Evolutionary conservation across 2,888 invertebrate species (phyloP), one percentile per base, ranked within the genome.

Genomic region (Mythimna impura): DNA sequence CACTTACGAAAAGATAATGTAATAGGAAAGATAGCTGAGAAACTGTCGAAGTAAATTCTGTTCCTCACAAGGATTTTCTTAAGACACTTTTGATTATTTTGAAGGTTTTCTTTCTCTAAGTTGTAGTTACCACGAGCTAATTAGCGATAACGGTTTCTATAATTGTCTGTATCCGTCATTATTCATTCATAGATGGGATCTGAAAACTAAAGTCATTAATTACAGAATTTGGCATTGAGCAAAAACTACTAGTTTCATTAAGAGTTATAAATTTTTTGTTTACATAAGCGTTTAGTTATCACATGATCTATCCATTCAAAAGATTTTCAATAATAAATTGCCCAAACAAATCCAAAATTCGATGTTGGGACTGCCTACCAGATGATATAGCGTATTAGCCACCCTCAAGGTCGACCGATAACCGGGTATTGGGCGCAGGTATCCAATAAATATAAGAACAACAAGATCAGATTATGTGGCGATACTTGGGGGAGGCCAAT

Each of bases 1-100:
- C 57, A 75, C 72, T 75, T 66, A 54, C 60, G 12, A 61, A 75
- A 72, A 71, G 68, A 75, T 72, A 71, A 73, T 60, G 25, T 58
- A 54, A 64, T 65, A 67, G 52, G 55, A 71, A 70, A 52, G 57
- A 34, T 47, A 67, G 17, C 25, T 40, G 22, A 34, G 30, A 62
- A 61, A 66, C n/a, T 25, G n/a, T 60, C 52, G 57, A 73, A 77
- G 67, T 40, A 60, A 65, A 57, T 65, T 66, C 43, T 22, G 12
- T 52, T 63, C 62, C 47, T 47, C 54, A 40, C 76, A 76, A 67
- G 66, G 52, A 52, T 36, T 66, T 74, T 55, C 10, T 54, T 25
- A 25, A 5, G n/a, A 52, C 8, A 34, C 22, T 12, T 57, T 62
- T 43, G 52, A 66, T 47, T 66, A 62, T 36, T 52, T 57, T 62